Conservation (phyloP, 2,888 invertebrate species). For the Spatulosminthurus flaviceps region DNA sequence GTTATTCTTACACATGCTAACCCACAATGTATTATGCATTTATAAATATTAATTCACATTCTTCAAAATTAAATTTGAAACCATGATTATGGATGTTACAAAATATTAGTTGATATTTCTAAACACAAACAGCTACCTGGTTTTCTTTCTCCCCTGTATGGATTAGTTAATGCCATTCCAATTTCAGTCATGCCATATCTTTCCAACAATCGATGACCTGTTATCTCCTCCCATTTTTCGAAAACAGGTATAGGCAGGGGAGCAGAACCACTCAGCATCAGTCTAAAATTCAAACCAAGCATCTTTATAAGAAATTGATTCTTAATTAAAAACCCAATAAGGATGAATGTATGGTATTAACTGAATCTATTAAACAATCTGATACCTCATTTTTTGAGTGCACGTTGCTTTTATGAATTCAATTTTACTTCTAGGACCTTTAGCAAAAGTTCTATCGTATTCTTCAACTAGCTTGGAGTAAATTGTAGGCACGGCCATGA, state of each 20-base stretch:
- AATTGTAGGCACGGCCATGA: slow-evolving; percentile 92
- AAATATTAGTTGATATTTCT: no score
- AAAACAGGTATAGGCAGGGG: slow-evolving; percentile 79
- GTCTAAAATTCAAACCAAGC: no score
- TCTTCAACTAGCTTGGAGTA: slow-evolving; percentile 81
- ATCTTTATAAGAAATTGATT: neutral
- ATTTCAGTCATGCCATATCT: slow-evolving; percentile 85
- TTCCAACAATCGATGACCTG: slow-evolving; percentile 82
- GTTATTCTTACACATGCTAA: no score
- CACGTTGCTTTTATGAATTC: slow-evolving; percentile 72
- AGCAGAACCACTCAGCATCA: slow-evolving; percentile 82
- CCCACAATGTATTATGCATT: no score
- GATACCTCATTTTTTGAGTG: slow-evolving; percentile 69
- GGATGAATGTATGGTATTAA: no score
- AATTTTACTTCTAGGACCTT: slow-evolving; percentile 69
- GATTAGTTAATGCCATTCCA: slow-evolving; percentile 87
- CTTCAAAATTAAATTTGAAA: no score
- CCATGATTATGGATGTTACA: no score
- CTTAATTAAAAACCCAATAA: neutral
- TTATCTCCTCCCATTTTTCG: slow-evolving; percentile 80
- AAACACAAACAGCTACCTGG: no score
- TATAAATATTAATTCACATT: no score
- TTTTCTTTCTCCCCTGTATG: slow-evolving; percentile 71
- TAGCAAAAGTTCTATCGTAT: slow-evolving; percentile 75
- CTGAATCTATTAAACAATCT: no score